A percentile compares a stretch with the other conserved stretches of the same genome.
Evolutionary conservation across 2,797 vertebrate species (phyloP).

Genomic region (Lepilemur septentrionalis): DNA sequence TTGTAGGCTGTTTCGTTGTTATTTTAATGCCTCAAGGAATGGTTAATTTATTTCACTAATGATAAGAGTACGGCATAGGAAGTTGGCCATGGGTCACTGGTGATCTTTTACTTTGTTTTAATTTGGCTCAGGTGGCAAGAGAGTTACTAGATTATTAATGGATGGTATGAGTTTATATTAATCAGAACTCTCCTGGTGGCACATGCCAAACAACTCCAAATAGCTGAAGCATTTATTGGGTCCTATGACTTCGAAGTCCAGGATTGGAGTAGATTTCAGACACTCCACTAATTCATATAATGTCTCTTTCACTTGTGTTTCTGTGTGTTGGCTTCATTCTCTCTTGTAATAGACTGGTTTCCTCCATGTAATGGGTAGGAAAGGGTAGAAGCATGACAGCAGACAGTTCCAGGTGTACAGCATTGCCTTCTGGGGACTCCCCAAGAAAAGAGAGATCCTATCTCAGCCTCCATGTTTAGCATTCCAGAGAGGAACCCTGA

Average conservation of each 20-base stretch:
- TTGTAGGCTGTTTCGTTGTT: not conserved
- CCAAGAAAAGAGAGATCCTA: not conserved
- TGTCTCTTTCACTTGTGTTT: not conserved
- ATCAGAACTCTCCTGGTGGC: not conserved
- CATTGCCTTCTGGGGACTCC: not conserved
- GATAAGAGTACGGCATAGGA: not conserved
- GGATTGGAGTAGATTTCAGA: not conserved
- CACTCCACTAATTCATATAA: not conserved
- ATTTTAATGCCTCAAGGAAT: slow-evolving; percentile 27
- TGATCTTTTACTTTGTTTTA: not conserved
- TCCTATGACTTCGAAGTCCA: not conserved
- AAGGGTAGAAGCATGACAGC: not conserved
- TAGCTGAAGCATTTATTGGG: not conserved
- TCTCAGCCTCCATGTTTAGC: not conserved
- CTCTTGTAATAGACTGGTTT: not conserved
- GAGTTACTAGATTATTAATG: not conserved
- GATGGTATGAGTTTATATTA: not conserved
- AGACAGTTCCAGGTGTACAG: not conserved
- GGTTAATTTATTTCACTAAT: not conserved
- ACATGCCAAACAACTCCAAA: not conserved
- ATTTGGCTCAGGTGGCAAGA: not conserved
- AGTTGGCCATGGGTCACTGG: not conserved
- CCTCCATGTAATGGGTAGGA: not conserved
- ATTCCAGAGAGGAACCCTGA: not conserved
- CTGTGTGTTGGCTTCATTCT: not conserved